Base-by-base conservation (phyloP, 2,797 vertebrate species). In the Okamejei kenojei region DNA sequence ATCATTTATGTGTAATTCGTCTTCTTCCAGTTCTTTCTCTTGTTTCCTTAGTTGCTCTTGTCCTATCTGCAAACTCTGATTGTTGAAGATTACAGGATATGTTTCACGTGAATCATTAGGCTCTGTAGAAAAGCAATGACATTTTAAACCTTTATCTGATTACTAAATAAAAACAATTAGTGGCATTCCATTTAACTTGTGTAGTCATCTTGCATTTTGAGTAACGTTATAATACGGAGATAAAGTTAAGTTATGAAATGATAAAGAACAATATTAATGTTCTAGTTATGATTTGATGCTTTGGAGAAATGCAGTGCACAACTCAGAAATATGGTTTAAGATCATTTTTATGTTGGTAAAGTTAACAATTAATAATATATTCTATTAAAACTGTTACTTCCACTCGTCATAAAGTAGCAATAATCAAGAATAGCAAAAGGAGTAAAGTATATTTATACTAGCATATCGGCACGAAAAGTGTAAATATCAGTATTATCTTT, bases 81-180 rank as follows among this genome's bases (percentile, higher is more conserved):
- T 74, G 54, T 68, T 74, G 11, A 29, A 65, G 23, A 54, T 73
- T 23, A 26, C 11, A 45, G 35, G n/a, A 0, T 94, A 95, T 77
- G 61, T 11, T 0, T 90, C 93, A 61, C 93, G 93, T 0, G 94
- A 94, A 93, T 97, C 95, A 7, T 93, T 97, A 95, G 96, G 96
- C 94, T 97, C 97, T 96, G 97, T 96, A 94, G 96, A 97, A 95
- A 98, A 97, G 94, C 97, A 98, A 96, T 98, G 99, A 95, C 97
- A 94, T 95, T 98, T 97, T 94, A 93, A 95, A 95, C 93, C 93
- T 38, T 97, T 96, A 94, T 95, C 95, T 94, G 95, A 45, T n/a
- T 26, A 45, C 45, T 58, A 54, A 74, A 74, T 26, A n/a, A 29
- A 80, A 35, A 79, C n/a, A 17, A 45, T 80, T 80, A 38, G 4